Evolutionary conservation across 2,113 vertebrate species (phyloP).

Genomic region (Athene noctua): DNA sequence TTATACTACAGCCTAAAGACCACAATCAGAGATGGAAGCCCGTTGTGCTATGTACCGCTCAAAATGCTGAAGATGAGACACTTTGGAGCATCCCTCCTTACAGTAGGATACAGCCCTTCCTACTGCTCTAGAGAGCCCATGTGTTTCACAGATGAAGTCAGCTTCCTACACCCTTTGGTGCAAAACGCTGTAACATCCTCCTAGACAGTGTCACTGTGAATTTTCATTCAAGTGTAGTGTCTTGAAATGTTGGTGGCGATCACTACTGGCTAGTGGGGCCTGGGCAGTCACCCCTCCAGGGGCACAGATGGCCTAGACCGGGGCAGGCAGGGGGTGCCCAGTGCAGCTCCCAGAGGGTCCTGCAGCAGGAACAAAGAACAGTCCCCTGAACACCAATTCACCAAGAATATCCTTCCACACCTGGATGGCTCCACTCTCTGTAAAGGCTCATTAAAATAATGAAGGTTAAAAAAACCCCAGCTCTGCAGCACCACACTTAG

Average conservation of each 20-base stretch:
- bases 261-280: no score
- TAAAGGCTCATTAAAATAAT: background rate
- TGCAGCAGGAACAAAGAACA: background rate
- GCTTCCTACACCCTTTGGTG: background rate
- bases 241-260: background rate
- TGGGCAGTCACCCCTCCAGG: background rate
- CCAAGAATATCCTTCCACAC: background rate
- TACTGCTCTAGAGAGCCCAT: background rate
- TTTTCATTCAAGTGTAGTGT: background rate
- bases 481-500: background rate
- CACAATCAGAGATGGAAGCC: background rate
- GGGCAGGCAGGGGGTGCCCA: background rate
- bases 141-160: background rate
- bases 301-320: background rate
- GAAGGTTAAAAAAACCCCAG: background rate
- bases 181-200: background rate
- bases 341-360: background rate
- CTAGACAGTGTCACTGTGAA: background rate
- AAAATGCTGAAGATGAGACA: background rate
- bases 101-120: background rate
- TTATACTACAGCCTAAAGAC: background rate
- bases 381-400: accelerated
- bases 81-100: background rate
- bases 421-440: background rate
- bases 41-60: accelerated